A percentile compares a stretch with the other conserved stretches of the same genome.
Conservation (phyloP, 2,888 invertebrate species). For the Lithophane socia region DNA sequence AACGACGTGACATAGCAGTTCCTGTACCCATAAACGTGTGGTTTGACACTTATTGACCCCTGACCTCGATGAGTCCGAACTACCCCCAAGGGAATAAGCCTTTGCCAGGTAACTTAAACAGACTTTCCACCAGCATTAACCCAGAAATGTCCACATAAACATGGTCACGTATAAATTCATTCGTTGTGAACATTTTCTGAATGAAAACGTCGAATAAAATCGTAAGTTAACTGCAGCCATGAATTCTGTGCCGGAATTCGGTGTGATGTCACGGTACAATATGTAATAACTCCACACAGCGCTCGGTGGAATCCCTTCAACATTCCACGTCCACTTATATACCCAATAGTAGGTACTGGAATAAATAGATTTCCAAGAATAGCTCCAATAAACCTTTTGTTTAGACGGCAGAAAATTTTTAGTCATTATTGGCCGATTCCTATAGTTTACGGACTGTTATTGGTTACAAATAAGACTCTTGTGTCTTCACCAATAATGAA, state of each 20-base stretch:
- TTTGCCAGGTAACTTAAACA: conserved; percentile 21
- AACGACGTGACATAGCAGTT: conserved; percentile 23
- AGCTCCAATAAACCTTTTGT: conserved; percentile 7
- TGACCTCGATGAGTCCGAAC: conserved; percentile 32
- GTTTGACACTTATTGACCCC: conserved; percentile 14
- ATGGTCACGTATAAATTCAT: conserved; percentile 28
- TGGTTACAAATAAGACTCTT: too few species aligned
- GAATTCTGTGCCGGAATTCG: conserved; percentile 41
- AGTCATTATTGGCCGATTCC: conserved; percentile 17
- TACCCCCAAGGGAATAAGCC: conserved; percentile 30
- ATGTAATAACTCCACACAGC: conserved; percentile 49
- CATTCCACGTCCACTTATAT: conserved; percentile 24
- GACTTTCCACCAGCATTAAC: conserved; percentile 16
- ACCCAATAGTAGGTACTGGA: conserved; percentile 13
- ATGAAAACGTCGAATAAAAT: conserved; percentile 47
- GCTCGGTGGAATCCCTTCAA: conserved; percentile 33
- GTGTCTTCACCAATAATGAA: too few species aligned
- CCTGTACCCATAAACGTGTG: conserved; percentile 5
- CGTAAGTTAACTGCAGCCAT: conserved; percentile 35
- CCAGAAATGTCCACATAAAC: conserved; percentile 26
- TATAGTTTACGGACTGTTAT: too few species aligned
- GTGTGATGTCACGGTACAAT: conserved; percentile 37
- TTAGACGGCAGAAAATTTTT: conserved; percentile 4
- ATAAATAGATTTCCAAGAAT: conserved; percentile 25
- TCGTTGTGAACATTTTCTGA: conserved; percentile 25